Percentiles rank a stretch among this genome's conserved stretches.
Conservation (phyloP, 2,113 vertebrate genomes). For the Calidris pygmaea region DNA sequence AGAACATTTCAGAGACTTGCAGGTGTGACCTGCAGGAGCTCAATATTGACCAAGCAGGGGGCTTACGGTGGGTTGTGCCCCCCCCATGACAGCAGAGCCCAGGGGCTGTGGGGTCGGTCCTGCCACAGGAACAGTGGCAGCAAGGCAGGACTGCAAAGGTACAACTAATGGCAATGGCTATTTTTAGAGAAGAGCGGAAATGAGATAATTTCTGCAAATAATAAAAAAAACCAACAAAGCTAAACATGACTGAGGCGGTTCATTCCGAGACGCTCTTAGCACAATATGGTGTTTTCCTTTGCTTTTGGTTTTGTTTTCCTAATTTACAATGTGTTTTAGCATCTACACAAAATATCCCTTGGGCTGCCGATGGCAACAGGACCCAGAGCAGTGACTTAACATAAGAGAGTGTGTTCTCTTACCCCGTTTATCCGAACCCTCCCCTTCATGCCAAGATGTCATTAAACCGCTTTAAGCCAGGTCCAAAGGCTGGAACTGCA, state of each 20-base stretch:
- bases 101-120: background rate
- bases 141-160: background rate
- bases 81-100: background rate
- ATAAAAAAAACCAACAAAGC: background rate
- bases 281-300: conserved; percentile 42
- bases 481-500: background rate
- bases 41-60: rapidly evolving
- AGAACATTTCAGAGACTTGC: background rate
- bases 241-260: background rate
- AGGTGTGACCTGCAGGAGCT: background rate
- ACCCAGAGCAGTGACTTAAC: background rate
- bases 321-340: conserved; percentile 7
- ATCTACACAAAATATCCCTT: background rate
- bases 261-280: background rate
- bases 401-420: background rate
- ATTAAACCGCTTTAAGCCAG: background rate
- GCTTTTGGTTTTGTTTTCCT: conserved; percentile 32
- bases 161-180: background rate
- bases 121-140: rapidly evolving
- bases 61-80: background rate
- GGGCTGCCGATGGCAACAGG: conserved; percentile 22
- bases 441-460: background rate
- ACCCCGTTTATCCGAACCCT: background rate
- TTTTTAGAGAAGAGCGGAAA: background rate
- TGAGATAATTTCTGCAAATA: background rate